Conservation (phyloP, 2,888 invertebrate species). For the Andricus curvator region DNA sequence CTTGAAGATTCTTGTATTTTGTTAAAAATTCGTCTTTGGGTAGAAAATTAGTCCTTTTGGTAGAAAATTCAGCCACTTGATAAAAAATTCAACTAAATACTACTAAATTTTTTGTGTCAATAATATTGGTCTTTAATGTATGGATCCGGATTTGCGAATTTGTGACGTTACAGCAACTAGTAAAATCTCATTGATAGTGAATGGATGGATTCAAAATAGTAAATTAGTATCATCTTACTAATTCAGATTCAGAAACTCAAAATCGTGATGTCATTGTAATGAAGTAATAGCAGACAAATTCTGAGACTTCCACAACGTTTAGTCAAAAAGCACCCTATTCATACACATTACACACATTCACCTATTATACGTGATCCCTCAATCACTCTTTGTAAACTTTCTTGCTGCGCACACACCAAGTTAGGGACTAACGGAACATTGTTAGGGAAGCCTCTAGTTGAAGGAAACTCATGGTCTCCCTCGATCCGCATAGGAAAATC, state of each 20-base stretch:
- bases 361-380: not conserved
- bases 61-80: too few relatives aligned
- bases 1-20: too few relatives aligned
- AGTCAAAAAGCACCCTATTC: not conserved
- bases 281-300: not conserved
- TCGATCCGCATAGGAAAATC: not conserved
- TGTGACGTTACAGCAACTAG: too few relatives aligned
- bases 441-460: not conserved
- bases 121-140: too few relatives aligned
- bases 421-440: not conserved
- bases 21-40: too few relatives aligned
- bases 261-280: not conserved
- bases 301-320: not conserved
- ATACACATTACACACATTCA: not conserved
- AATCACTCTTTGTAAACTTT: conserved; percentile 6
- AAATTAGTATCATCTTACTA: too few relatives aligned
- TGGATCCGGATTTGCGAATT: too few relatives aligned
- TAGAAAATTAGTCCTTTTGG: too few relatives aligned
- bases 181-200: too few relatives aligned
- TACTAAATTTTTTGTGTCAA: too few relatives aligned
- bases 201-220: too few relatives aligned
- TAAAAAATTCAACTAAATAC: too few relatives aligned
- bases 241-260: not conserved
- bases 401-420: not conserved
- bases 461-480: not conserved